Base-by-base conservation (phyloP, 92 coral and sea anemone genomes). In the Phenganax subtilis region DNA sequence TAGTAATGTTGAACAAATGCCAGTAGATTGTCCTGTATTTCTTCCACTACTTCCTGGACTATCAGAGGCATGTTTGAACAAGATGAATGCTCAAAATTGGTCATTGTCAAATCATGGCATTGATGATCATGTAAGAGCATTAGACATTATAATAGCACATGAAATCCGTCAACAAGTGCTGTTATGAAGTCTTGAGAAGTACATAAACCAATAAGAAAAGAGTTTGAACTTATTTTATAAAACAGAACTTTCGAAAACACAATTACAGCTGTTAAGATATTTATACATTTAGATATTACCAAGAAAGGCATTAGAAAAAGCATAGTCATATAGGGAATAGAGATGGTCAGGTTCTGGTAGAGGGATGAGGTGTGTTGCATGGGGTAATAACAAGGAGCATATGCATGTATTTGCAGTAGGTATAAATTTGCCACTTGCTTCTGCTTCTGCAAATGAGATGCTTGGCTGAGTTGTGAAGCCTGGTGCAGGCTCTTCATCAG, bases 351-450 rank as follows among this genome's bases (percentile, higher is more conserved):
- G 57, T 8, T 57, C 30, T 77, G 87, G 85, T 52, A 83, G 80
- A 51, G 84, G 87, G 62, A 69, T 77, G 37, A n/a, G 27, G 52
- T 57, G 55, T 75, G 84, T 57, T 76, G 84, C 84, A 68, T 86
- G 28, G 55, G 87, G 89, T 61, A 87, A 54, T 30, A 59, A 75
- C 52, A 87, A 47, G 81, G 86, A 71, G 31, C 81, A 81, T 14
- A 82, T 64, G 76, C 89, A 87, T 10, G 89, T 87, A 81, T 75
- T 87, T 61, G 86, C 65, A 14, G 83, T 86, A 75, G 89, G 89
- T n/a, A 86, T 75, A 76, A 81, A 86, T 11, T 59, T 55, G 75
- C 17, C 84, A 81, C 60, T 53, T 17, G 30, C 71, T 17, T 44
- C 31, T 44, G 12, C 86, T 27, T 17, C 59, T 68, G 16, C 76